A percentile compares a stretch with the other conserved stretches of the same genome.
These are phyloP conservation scores for Gymnosoma rotundatum DNA, from an alignment of 2,888 invertebrate species.

Conservation along the genomic window DNA sequence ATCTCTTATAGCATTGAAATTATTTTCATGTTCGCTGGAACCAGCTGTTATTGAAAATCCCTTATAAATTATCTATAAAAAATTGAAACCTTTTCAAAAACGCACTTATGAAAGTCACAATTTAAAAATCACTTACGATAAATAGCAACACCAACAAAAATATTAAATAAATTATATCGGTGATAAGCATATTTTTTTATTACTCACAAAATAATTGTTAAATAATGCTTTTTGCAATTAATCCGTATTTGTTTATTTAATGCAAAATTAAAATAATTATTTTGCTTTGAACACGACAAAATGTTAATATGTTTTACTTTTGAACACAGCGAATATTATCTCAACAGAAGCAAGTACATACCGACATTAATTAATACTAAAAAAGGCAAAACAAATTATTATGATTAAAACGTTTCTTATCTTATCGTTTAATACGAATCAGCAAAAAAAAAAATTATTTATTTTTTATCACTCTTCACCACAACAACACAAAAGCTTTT, in stretches of 20 bases:
- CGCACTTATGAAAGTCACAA: not conserved
- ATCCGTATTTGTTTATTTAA: not conserved
- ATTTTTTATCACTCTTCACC: too few relatives aligned
- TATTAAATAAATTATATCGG: slow-evolving; percentile 74
- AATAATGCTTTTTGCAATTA: too few relatives aligned
- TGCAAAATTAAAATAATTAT: not conserved
- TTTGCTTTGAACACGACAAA: not conserved
- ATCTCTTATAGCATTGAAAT: slow-evolving; percentile 48
- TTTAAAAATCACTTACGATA: slow-evolving; percentile 73
- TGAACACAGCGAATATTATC: slow-evolving; percentile 14
- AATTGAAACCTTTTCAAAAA: not conserved
- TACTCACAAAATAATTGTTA: too few relatives aligned
- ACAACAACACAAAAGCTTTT: slow-evolving; percentile 30
- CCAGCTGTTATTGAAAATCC: slow-evolving; percentile 57
- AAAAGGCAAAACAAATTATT: slow-evolving; percentile 18
- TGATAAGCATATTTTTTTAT: slow-evolving; percentile 70
- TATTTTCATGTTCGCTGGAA: slow-evolving; percentile 33
- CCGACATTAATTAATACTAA: slow-evolving; percentile 17
- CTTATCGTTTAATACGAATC: slow-evolving; percentile 51
- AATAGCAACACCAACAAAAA: slow-evolving; percentile 73
- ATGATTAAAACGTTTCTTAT: slow-evolving; percentile 51
- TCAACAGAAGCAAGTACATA: not conserved
- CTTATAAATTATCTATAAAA: slow-evolving; percentile 71
- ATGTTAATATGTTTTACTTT: slow-evolving; percentile 11
- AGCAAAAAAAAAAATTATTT: too few relatives aligned